Evolutionary conservation across 2,113 vertebrate genomes (phyloP).

Genomic region (Chionodraco myersi): DNA sequence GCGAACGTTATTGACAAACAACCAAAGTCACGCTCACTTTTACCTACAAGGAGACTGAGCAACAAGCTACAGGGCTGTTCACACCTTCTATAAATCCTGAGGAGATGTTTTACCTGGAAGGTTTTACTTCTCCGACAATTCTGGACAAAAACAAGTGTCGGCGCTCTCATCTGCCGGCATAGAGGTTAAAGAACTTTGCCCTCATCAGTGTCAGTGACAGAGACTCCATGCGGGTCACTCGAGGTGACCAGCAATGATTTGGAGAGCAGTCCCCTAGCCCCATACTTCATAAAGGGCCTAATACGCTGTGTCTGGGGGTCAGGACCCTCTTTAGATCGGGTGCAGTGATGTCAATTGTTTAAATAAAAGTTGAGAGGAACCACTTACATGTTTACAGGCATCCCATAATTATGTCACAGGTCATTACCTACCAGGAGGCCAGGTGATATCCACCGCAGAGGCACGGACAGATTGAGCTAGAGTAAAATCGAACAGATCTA

Average conservation of each 20-base stretch:
- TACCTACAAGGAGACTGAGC: conserved; percentile 34
- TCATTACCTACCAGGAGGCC: conserved; percentile 74
- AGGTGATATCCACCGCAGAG: conserved; percentile 57
- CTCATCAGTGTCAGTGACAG: conserved; percentile 77
- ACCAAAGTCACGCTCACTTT: conserved; percentile 45
- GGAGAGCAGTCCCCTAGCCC: conserved; percentile 76
- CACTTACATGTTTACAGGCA: conserved; percentile 82
- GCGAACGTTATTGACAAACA: conserved; percentile 72
- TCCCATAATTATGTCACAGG: conserved; percentile 82
- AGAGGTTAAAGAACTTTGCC: conserved; percentile 79
- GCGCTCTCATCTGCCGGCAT: conserved; percentile 45
- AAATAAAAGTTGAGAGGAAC: conserved; percentile 84
- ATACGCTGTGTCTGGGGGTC: conserved; percentile 80
- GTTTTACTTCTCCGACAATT: conserved; percentile 53
- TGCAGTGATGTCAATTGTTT: conserved; percentile 81
- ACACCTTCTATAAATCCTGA: conserved; percentile 39
- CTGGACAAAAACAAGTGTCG: conserved; percentile 62
- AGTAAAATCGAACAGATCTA: conserved; percentile 68
- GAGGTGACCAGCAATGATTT: conserved; percentile 77
- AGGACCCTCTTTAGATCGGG: conserved; percentile 81
- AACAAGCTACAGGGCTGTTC: conserved; percentile 53
- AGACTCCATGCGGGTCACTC: conserved; percentile 72
- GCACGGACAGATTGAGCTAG: conserved; percentile 50
- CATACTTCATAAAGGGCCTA: conserved; percentile 83
- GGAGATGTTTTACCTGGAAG: conserved; percentile 50